A percentile compares a stretch with the other conserved stretches of the same genome.
Conservation (phyloP, 2,797 vertebrate genomes). For the Pelobates cultripes region DNA sequence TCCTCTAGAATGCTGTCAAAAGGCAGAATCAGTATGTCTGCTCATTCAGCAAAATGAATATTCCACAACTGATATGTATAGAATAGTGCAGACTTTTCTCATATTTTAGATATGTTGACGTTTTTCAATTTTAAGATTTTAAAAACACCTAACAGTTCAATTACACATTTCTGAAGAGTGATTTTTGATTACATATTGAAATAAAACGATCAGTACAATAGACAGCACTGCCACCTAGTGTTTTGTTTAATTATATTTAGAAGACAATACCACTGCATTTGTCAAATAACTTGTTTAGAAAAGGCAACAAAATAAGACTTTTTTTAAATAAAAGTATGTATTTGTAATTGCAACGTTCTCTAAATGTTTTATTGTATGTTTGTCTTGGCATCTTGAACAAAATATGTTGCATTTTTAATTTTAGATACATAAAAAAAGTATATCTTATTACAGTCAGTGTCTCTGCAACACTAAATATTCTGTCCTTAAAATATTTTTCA, state of each 20-base stretch:
- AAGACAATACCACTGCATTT: not conserved
- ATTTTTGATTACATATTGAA: not conserved
- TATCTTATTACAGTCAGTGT: no score
- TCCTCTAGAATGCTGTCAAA: constrained; percentile 30
- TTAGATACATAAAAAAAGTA: no score
- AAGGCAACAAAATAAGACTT: not conserved
- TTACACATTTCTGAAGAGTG: constrained; percentile 6
- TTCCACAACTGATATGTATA: constrained; percentile 23
- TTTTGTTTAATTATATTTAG: not conserved
- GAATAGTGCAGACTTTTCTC: constrained; percentile 18
- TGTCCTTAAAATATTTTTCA: no score
- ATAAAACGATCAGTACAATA: constrained; percentile 2
- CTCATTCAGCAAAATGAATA: constrained; percentile 34
- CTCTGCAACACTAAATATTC: no score
- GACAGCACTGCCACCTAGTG: constrained; percentile 51
- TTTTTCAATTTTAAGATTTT: constrained; percentile 7
- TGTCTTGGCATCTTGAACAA: no score
- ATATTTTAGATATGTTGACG: constrained; percentile 31
- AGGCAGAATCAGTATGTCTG: constrained; percentile 21
- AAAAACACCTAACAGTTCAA: constrained; percentile 34
- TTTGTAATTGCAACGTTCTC: no score
- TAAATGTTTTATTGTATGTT: no score
- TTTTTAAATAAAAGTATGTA: not conserved
- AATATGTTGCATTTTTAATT: no score
- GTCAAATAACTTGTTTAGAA: not conserved